phyloP scores from a whole-genome alignment of 2,888 invertebrate genomes.

The Agonopterix arenella region DNA sequence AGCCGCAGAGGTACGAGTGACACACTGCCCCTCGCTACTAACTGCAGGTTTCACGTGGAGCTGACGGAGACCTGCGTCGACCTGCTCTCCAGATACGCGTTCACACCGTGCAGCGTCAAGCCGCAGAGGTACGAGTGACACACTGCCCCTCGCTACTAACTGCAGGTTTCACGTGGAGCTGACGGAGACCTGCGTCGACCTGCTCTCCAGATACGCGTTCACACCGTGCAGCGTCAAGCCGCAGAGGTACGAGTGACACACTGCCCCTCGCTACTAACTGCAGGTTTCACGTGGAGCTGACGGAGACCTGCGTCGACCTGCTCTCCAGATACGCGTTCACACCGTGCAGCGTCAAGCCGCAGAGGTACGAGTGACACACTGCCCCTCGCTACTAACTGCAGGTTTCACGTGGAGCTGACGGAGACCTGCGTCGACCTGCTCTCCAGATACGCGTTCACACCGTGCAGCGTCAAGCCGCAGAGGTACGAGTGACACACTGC shows the following conservation, averaged over 20 bases:
- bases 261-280: not conserved
- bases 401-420: slow-evolving; percentile 77
- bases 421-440: slow-evolving; percentile 91
- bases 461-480: slow-evolving; percentile 74
- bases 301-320: slow-evolving; percentile 92
- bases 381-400: not conserved
- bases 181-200: slow-evolving; percentile 93
- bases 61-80: slow-evolving; percentile 95
- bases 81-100: slow-evolving; percentile 65
- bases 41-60: slow-evolving; percentile 85
- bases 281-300: slow-evolving; percentile 72
- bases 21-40: not conserved
- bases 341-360: slow-evolving; percentile 71
- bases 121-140: slow-evolving; percentile 79
- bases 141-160: not conserved
- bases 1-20: slow-evolving; percentile 78
- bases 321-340: slow-evolving; percentile 65
- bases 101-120: slow-evolving; percentile 57
- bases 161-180: slow-evolving; percentile 88
- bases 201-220: slow-evolving; percentile 64
- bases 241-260: slow-evolving; percentile 84
- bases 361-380: slow-evolving; percentile 84
- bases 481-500: slow-evolving; percentile 82
- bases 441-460: slow-evolving; percentile 56
- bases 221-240: slow-evolving; percentile 69